phyloP scores from a whole-genome alignment of 2,113 vertebrate species.

The Pteruthius melanotis region DNA sequence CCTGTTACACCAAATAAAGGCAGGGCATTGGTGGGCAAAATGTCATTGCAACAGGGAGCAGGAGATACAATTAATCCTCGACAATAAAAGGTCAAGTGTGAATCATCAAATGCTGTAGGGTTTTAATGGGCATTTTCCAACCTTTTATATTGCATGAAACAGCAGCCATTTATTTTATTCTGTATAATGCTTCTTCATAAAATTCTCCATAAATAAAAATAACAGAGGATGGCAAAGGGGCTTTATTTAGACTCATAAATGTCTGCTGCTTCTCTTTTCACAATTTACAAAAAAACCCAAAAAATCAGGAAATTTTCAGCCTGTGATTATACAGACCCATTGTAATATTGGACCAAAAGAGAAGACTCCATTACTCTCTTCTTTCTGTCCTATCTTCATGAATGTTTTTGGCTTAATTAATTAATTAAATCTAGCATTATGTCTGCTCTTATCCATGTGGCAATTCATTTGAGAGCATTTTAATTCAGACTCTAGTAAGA shows the following conservation, averaged over 20 bases:
- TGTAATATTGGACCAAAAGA: neutral
- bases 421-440: neutral
- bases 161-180: neutral
- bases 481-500: neutral
- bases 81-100: slow-evolving; percentile 21
- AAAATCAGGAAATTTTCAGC: neutral
- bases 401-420: neutral
- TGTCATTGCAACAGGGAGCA: neutral
- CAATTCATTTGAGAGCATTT: neutral
- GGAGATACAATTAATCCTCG: neutral
- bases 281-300: neutral
- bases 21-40: neutral
- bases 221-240: neutral
- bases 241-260: neutral
- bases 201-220: neutral
- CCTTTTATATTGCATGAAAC: neutral
- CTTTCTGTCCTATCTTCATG: neutral
- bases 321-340: neutral
- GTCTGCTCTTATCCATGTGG: neutral
- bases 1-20: neutral
- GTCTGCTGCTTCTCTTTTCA: neutral
- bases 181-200: neutral
- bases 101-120: neutral
- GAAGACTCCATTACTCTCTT: neutral
- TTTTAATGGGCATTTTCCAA: neutral